Evolutionary conservation across 37 sponge, comb jelly and placozoan species (phyloP), one percentile per base, ranked within the genome.

Genomic region (Halisarca cf. caerulea): DNA sequence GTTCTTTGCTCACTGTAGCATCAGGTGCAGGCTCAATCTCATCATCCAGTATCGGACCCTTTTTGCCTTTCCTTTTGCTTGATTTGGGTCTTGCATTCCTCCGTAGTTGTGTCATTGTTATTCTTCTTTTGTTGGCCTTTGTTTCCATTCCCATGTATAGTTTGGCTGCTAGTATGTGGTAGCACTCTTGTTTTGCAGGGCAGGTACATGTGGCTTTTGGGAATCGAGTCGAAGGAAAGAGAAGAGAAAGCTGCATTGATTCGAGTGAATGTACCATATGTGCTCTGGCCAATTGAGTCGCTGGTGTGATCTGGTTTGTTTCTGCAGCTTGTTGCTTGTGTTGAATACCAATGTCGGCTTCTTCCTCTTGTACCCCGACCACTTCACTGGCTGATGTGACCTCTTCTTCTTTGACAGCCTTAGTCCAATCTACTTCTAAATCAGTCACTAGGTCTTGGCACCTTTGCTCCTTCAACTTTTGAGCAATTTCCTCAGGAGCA

Each of bases 161-260:
- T 34, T 68, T 68, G n/a, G 69, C 69, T 68, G 69, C 69, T 32
- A 68, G 35, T 27, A 68, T 68, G 69, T 68, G 69, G 33, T 68
- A 68, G 69, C 69, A 68, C 35, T 68, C 69, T 68, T 0, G n/a
- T 34, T 68, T 68, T 4, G 69, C 69, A 32, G 69, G 69, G 35
- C 69, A 68, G 30, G 69, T 68, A 34, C 69, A 68, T 17, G 69
- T 32, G n/a, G 69, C 69, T 34, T 68, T 6, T 34, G 69, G 69
- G 30, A 68, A 68, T 32, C n/a, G 69, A 18, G n/a, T 68, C 32
- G 30, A 27, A 32, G 69, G 32, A 68, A 32, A 33, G n/a, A 33
- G 4, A 68, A 27, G 1, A 6, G 69, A 68, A 32, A 33, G n/a
- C 32, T 34, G 32, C 30, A 32, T 27, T 34, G 30, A 27, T 18